Evolutionary conservation across 2,113 vertebrate genomes (phyloP).

Genomic region (Lontra canadensis): DNA sequence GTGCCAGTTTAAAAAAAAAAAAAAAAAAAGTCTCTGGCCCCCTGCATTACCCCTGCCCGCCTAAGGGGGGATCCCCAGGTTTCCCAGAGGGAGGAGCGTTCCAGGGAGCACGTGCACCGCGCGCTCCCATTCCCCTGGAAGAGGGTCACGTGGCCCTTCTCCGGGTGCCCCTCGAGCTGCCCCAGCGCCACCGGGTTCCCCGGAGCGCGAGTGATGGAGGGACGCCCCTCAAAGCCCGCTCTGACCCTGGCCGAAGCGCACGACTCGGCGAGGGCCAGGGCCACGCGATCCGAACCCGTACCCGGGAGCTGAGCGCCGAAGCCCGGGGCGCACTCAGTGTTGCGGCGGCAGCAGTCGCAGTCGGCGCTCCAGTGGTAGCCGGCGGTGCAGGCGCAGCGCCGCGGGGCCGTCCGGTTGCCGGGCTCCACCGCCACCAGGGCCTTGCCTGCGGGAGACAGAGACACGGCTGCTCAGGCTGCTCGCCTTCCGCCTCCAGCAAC

Average conservation of each 20-base stretch:
- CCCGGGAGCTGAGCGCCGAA: slow-evolving; percentile 84
- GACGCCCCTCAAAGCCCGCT: not conserved
- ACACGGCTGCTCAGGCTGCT: not conserved
- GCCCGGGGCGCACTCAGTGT: slow-evolving; percentile 87
- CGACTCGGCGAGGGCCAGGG: rapidly evolving
- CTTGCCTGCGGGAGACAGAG: slow-evolving; percentile 84
- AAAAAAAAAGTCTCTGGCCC: not conserved
- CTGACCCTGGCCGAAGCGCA: not conserved
- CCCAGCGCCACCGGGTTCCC: not conserved
- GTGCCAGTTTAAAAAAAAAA: not conserved
- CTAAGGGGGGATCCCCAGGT: too few relatives aligned
- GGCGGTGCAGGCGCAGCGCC: slow-evolving; percentile 87
- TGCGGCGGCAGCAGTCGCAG: slow-evolving; percentile 91
- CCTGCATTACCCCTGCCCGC: not conserved
- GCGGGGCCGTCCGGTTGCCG: slow-evolving; percentile 86
- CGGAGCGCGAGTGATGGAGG: rapidly evolving
- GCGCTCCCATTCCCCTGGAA: too few relatives aligned
- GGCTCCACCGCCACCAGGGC: slow-evolving; percentile 86
- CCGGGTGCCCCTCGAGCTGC: not conserved
- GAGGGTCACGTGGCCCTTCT: not conserved
- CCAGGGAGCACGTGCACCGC: too few relatives aligned
- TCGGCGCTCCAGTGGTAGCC: slow-evolving; percentile 91
- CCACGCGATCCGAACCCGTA: slow-evolving; percentile 53
- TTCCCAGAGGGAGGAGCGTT: not conserved
- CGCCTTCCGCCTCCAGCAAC: not conserved